Evolutionary conservation across 2,797 vertebrate genomes (phyloP).

Genomic region (Cirrhinus molitorella): DNA sequence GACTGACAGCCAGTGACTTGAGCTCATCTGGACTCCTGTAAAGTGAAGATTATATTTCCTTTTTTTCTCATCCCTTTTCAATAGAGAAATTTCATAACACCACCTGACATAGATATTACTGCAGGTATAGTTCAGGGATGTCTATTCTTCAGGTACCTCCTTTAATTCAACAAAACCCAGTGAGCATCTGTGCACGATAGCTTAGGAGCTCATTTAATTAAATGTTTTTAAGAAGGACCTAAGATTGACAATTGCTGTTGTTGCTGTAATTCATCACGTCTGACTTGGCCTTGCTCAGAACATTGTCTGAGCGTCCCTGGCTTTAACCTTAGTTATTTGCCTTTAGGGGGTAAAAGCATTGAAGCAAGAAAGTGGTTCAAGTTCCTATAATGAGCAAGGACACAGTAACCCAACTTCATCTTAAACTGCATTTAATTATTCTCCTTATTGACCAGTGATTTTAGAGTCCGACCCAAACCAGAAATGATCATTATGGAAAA

Average conservation of each 20-base stretch:
- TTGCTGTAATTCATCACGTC: constrained; percentile 33
- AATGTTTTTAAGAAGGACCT: constrained; percentile 13
- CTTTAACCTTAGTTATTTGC: constrained; percentile 57
- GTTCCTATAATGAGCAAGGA: constrained; percentile 60
- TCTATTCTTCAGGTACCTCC: background rate
- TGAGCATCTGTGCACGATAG: background rate
- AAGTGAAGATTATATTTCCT: constrained; percentile 57
- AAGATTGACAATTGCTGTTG: background rate
- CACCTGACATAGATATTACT: background rate
- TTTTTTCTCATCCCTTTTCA: background rate
- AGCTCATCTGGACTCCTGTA: constrained; percentile 40
- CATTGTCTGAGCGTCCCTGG: constrained; percentile 31
- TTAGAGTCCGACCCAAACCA: constrained; percentile 38
- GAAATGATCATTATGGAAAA: constrained; percentile 9
- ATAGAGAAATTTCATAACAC: background rate
- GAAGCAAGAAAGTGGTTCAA: constrained; percentile 44
- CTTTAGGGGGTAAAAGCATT: constrained; percentile 50
- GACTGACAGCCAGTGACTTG: constrained; percentile 48
- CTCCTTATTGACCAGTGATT: constrained; percentile 48
- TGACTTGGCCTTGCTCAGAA: constrained; percentile 43
- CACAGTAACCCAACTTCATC: constrained; percentile 40
- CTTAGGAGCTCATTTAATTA: constrained; percentile 29
- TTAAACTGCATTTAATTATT: constrained; percentile 58
- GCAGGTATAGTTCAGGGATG: background rate
- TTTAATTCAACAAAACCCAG: background rate